These are phyloP conservation scores for Axis porcinus DNA, from an alignment of 2,113 vertebrate species.

Conservation along the genomic window DNA sequence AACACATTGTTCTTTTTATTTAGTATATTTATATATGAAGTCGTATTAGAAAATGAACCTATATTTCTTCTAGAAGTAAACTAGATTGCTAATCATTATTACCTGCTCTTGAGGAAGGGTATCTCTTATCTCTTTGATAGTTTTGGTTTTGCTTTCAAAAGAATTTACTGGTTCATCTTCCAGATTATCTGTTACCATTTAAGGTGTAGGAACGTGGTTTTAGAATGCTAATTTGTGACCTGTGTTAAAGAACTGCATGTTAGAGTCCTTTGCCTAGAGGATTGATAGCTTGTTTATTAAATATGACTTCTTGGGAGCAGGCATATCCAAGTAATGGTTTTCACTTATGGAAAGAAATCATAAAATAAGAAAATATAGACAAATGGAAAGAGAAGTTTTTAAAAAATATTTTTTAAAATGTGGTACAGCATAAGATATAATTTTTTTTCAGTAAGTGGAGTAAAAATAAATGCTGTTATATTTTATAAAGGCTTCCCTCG, in stretches of 20 bases:
- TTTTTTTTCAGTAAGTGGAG: not conserved
- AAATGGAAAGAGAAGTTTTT: not conserved
- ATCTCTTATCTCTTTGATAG: not conserved
- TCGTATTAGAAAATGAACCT: not conserved
- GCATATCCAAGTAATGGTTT: not conserved
- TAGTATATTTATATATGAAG: not conserved
- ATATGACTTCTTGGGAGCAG: not conserved
- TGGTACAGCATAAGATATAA: not conserved
- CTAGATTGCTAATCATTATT: not conserved
- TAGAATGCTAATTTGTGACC: not conserved
- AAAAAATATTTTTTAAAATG: not conserved
- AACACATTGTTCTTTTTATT: not conserved
- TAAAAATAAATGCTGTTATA: not conserved
- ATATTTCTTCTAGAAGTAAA: conserved; percentile 19
- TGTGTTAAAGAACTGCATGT: not conserved
- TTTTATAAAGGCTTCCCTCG: not conserved
- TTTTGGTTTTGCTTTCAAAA: conserved; percentile 30
- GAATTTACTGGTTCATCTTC: not conserved
- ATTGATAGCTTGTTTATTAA: conserved; percentile 22
- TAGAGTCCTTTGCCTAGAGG: not conserved
- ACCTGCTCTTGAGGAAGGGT: not conserved
- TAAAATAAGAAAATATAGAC: not conserved
- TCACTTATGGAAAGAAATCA: not conserved
- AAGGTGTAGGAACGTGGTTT: not conserved
- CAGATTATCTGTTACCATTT: not conserved